Evolutionary conservation across 2,113 vertebrate species (phyloP).

Genomic region (Amblyornis subalaris): DNA sequence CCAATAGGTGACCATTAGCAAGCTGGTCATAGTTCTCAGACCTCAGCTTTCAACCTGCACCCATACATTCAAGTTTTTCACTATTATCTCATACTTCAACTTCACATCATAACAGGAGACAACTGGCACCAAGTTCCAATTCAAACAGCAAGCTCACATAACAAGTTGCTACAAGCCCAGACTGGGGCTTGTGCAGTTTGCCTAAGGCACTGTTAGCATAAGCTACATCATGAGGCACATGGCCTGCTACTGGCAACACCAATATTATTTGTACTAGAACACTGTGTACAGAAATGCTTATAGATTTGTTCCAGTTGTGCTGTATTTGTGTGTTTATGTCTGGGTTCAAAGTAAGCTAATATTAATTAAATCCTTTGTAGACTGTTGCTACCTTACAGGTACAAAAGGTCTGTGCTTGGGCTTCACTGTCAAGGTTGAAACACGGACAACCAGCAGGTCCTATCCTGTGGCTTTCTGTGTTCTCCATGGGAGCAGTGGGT

Average conservation of each 20-base stretch:
- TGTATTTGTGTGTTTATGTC: neutral
- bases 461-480: neutral
- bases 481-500: neutral
- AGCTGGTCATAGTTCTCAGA: neutral
- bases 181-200: neutral
- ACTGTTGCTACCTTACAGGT: neutral
- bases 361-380: neutral
- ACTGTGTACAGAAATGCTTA: neutral
- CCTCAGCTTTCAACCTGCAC: neutral
- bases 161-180: neutral
- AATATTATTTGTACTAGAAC: neutral
- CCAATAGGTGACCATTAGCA: neutral
- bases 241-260: neutral
- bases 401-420: neutral
- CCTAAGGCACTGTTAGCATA: neutral
- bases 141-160: neutral
- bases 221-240: neutral
- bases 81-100: neutral
- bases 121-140: neutral
- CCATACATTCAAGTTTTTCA: neutral
- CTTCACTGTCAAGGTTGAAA: neutral
- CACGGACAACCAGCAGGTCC: neutral
- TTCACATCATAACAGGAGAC: neutral
- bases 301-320: neutral
- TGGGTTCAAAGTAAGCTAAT: neutral